A percentile compares a stretch with the other conserved stretches of the same genome.
Evolutionary conservation across 2,797 vertebrate species (phyloP).

Genomic region (Aulostomus chinensis): DNA sequence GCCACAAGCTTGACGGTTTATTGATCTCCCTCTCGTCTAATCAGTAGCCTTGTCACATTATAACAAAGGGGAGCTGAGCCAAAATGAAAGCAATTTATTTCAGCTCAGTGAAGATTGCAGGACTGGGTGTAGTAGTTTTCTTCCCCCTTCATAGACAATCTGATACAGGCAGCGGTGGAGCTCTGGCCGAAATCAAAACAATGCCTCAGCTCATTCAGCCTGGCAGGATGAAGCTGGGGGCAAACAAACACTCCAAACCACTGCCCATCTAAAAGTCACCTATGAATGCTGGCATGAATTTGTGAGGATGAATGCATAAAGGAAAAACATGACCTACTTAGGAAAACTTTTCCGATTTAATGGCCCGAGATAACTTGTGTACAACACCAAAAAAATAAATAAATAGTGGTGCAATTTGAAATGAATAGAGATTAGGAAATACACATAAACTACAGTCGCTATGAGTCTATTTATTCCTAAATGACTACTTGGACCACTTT

Average conservation of each 20-base stretch:
- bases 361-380: neutral
- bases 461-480: constrained; percentile 5
- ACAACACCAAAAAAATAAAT: constrained; percentile 1
- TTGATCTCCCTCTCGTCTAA: constrained; percentile 83
- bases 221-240: constrained; percentile 52
- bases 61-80: constrained; percentile 78
- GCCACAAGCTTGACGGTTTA: constrained; percentile 73
- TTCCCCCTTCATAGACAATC: constrained; percentile 65
- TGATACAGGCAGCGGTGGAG: constrained; percentile 49
- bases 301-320: constrained; percentile 29
- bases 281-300: constrained; percentile 20
- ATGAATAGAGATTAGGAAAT: no score
- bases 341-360: constrained; percentile 14
- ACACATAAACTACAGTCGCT: no score
- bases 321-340: constrained; percentile 4
- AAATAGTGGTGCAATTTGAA: neutral
- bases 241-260: constrained; percentile 57
- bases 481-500: constrained; percentile 19
- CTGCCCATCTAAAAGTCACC: constrained; percentile 40
- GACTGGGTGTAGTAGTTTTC: constrained; percentile 67
- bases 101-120: constrained; percentile 76
- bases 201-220: constrained; percentile 55
- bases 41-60: constrained; percentile 86
- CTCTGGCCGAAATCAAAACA: constrained; percentile 70
- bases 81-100: constrained; percentile 86